Evolutionary conservation across 2,113 vertebrate species (phyloP).

Genomic region (Gadus chalcogrammus): DNA sequence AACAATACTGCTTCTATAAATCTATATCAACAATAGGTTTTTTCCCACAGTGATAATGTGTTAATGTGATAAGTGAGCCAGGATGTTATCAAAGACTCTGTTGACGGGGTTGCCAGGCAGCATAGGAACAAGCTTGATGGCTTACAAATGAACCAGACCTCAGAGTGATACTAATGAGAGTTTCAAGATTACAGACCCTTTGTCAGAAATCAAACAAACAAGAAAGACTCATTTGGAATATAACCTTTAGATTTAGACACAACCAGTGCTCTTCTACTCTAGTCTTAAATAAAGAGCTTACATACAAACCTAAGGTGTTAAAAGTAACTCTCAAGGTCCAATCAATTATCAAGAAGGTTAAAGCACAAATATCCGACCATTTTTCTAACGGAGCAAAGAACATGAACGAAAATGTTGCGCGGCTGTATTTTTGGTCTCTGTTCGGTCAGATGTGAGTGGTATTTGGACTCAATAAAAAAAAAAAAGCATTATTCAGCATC

Average conservation of each 20-base stretch:
- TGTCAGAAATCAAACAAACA: too few relatives aligned
- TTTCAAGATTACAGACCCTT: constrained; percentile 32
- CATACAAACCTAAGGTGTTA: constrained; percentile 6
- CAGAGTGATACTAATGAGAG: constrained; percentile 21
- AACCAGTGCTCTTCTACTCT: too few relatives aligned
- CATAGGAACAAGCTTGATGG: constrained; percentile 20
- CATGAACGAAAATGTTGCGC: too few relatives aligned
- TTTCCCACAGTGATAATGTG: constrained; percentile 3
- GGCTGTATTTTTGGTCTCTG: too few relatives aligned
- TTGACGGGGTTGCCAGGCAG: constrained; percentile 49
- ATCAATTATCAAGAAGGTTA: background rate
- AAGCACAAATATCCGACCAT: background rate
- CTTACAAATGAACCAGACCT: constrained; percentile 4
- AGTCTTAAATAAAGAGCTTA: constrained; percentile 10
- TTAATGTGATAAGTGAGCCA: constrained; percentile 36
- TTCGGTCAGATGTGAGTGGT: too few relatives aligned
- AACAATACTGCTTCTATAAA: background rate
- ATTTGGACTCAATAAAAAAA: too few relatives aligned
- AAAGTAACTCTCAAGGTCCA: background rate
- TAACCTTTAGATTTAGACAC: too few relatives aligned
- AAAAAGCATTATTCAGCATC: too few relatives aligned
- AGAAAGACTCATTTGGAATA: constrained; percentile 1
- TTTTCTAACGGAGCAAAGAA: too few relatives aligned
- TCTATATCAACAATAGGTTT: constrained; percentile 17
- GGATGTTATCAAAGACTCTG: constrained; percentile 28